Evolutionary conservation across 2,797 vertebrate genomes (phyloP), one percentile per base, ranked within the genome.

Genomic region (Chelmon rostratus): DNA sequence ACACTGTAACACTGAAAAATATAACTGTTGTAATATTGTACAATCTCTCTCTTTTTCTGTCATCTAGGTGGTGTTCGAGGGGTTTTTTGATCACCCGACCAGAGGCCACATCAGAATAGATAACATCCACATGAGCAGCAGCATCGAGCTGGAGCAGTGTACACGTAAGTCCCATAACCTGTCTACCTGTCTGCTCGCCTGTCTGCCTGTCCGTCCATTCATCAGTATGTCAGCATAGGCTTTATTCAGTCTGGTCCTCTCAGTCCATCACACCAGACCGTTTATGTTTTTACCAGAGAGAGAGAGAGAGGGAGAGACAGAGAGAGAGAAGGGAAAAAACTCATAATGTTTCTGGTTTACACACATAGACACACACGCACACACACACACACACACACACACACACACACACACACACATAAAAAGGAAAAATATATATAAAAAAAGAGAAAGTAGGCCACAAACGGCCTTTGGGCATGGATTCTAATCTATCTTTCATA

Each of bases 61-160:
- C 10, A 6, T 66, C 0, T 61, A 99, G 98, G 97, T 99, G 84
- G 97, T 99, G 86, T 97, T 99, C 23, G 98, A 99, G 77, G 98
- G 97, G 0, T 96, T 97, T 76, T 97, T 98, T 87, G 97, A 96
- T 66, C 96, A 93, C 4, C 95, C 96, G 25, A 97, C 92, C 76
- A 89, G 92, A 0, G 98, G 97, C 86, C 96, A 97, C 92, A 97
- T 99, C 49, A 95, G 97, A 87, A 96, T 99, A 8, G 97, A 99
- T 79, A 97, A 98, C 94, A 97, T 99, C 87, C 96, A 96, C 88
- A 96, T 99, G 63, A 97, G 96, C 94, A 96, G 94, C 0, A 97
- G 95, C 66, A 93, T 97, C 49, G 96, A 98, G 0, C 93, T 98
- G 93, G 97, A 98, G 87, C 95, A 96, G 89, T 99, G 98, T 76